Base-by-base conservation (phyloP, 2,113 vertebrate genomes). In the Donacobius atricapilla region DNA sequence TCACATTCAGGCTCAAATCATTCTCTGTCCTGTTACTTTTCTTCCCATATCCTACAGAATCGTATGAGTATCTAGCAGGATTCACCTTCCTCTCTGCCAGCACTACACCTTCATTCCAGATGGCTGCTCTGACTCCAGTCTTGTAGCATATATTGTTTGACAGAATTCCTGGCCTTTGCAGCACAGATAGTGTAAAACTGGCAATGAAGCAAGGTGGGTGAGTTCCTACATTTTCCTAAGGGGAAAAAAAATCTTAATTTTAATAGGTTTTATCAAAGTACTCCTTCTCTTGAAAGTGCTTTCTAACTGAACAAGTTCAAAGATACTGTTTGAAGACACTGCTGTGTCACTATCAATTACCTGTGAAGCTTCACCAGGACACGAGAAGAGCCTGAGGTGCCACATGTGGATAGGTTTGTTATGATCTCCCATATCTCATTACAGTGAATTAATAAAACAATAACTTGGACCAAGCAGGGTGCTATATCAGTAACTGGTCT, bases 391-490 rank as follows among this genome's bases (percentile, higher is more conserved):
- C 77, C 3, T 45, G 30, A 90, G 47, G 51, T 73, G 39, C 56
- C 68, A 23, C 22, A 88, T 80, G 78, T 53, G 61, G 22, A 19
- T 53, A 39, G 9, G 10, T 92, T 93, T 78, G 79, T 69, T 79
- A 57, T 72, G 48, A 76, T 90, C 45, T 78, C 45, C 72, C 72
- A 76, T 96, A 89, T 30, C n/a, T 84, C 79, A 79, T 93, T 82
- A 84, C 37, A 71, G 33, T 44, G 22, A 95, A 90, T 84, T 89
- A 93, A 88, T 77, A 84, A 90, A 95, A 56, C 56, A 81, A 18
- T 72, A 89, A 61, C 51, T 47, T 75, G 33, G 84, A 44, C 24
- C 27, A 70, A 84, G 71, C 35, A 84, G 35, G 24, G 15, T 44
- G 37, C 30, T 80, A 3, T 53, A 42, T n/a, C 35, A 60, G 56